Evolutionary conservation across 2,888 invertebrate genomes (phyloP), one percentile per base, ranked within the genome.

Genomic region (Exephanes ischioxanthus): DNA sequence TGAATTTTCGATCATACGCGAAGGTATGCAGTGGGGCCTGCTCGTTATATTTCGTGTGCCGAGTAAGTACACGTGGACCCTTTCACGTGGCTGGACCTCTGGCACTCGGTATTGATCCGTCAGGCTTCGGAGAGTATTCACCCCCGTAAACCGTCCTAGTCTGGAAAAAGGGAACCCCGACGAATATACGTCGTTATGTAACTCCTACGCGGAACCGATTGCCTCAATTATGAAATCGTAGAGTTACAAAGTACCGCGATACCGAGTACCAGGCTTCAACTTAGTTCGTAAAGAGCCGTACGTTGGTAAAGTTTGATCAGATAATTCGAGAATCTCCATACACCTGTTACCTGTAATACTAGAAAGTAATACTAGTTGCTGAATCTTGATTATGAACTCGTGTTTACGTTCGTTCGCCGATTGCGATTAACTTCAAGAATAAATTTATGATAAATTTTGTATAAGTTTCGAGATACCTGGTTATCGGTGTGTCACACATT

Each of bases 31-130:
- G 14, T 26, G 1, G 11, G 0, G 26, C 22, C 26, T 58, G 3
- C 19, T 11, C 11, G 55, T 48, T 16, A 48, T 48, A 48, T 48
- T 4, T 16, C 14, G 16, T 48, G 45, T 14, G 30, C 2, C 11
- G 53, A 41, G 22, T 45, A 41, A 22, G 58, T 70, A 22, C 63
- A 45, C 16, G 26, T 26, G 70, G 55, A 48, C 2, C 75, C 37
- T 75, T 82, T 79, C 78, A 75, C 55, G 85, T 70, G 79, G 71
- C 75, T 79, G 85, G 78, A 66, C n/a, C 66, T 68, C 70, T 19
- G 48, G 48, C 37, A 58, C 48, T 71, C 80, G 45, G n/a, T 82
- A 79, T 85, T 85, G 82, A 85, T 85, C 82, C 75, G 70, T 14
- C 37, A 16, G 70, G 26, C 73, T 61, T 16, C 22, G 53, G 55